Base-by-base conservation (phyloP, 2,113 vertebrate species). In the Lagenorhynchus albirostris region DNA sequence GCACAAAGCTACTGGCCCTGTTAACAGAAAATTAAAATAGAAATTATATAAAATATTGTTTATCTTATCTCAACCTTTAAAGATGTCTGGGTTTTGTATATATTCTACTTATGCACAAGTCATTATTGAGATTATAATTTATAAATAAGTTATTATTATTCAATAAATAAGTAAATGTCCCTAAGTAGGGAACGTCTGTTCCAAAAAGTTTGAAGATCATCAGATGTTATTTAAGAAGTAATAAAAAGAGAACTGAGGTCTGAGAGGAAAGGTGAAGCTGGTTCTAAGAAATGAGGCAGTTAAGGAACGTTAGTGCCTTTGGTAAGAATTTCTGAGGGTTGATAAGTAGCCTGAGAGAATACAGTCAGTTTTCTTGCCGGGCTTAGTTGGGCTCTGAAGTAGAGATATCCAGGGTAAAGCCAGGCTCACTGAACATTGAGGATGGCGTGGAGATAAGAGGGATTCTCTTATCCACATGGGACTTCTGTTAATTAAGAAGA, bases 1-100 rank as follows among this genome's bases (percentile, higher is more conserved):
- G 29, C 6, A 84, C 4, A 80, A 60, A 74, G 1, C 62, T 89
- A 3, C 33, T 86, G 2, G 25, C 60, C 73, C 0, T 70, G 7
- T 44, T 85, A 84, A 82, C 0, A 79, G 14, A 86, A 94, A 89
- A 31, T 70, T 81, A 44, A 63, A 62, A 63, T 41, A 47, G 14
- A 96, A 93, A 65, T 85, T 6, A 82, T 76, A 96, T 65, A 94
- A 93, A 85, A 62, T 63, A 89, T 41, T 62, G 4, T 36, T 85
- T 77, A 79, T 2, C 55, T 84, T 95, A 1, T 33, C 2, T 73
- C 11, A 65, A 58, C 33, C 11, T 95, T 83, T 60, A 62, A 86
- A 89, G 90, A 71, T 17, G 0, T 44, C 47, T 87, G 29, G 2
- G 26, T 86, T 58, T 83, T 92, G 4, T 70, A 63, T 77, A n/a